phyloP scores from a whole-genome alignment of 2,888 invertebrate genomes.

The Zelleria hepariella region DNA sequence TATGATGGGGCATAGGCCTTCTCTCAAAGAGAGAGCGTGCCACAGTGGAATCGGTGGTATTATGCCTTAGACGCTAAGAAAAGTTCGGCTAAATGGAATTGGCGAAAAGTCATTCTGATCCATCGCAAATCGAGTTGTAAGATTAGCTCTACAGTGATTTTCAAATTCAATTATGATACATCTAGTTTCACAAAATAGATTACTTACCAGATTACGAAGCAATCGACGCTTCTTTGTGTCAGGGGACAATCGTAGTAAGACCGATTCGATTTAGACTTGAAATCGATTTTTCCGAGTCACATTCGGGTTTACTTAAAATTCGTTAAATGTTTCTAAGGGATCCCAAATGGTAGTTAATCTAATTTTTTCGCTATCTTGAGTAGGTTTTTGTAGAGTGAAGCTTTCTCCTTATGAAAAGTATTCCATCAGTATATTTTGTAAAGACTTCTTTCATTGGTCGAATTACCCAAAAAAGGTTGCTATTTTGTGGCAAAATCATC shows the following conservation, averaged over 20 bases:
- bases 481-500: conserved; percentile 23
- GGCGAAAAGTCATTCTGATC: no score
- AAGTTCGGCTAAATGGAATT: no score
- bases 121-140: no score
- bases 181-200: neutral
- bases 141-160: conserved; percentile 2
- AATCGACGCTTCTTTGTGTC: neutral
- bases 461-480: conserved; percentile 9
- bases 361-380: neutral
- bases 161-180: neutral
- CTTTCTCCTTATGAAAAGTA: neutral
- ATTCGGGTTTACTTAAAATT: neutral
- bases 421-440: neutral
- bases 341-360: neutral
- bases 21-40: no score
- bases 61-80: no score
- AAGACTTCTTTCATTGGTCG: neutral
- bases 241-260: neutral
- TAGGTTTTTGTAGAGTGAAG: neutral
- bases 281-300: neutral
- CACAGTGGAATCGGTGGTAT: no score
- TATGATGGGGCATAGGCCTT: no score
- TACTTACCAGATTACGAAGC: neutral
- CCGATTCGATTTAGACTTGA: neutral
- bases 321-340: neutral